Base-by-base conservation (phyloP, 2,888 invertebrate species). In the Lithophane semibrunnea region DNA sequence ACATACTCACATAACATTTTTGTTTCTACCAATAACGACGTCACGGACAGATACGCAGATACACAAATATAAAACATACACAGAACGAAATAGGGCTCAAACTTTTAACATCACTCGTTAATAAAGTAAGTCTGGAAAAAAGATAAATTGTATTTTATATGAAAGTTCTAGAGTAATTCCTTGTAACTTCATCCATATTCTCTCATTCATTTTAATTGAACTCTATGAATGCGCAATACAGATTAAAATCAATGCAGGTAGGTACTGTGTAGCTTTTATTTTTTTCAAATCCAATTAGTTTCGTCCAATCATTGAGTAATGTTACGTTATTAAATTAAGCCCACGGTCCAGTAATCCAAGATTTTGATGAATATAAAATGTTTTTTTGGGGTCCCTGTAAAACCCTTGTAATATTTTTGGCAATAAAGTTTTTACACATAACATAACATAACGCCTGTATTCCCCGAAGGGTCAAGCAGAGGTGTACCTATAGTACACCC, bases 241-340 rank as follows among this genome's bases (percentile, higher is more conserved):
- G 44, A 77, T 66, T 60, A 29, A 29, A 65, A 76, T 52, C 29
- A 61, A 75, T 42, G 4, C 10, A 65, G n/a, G n/a, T 24, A 47
- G 16, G 49, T 49, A 13, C 37, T 16, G 3, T 7, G 16, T 42
- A 42, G 42, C 49, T 77, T 77, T 29, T 54, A 18, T 52, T 44
- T 66, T 21, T 52, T 44, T 75, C 0, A 49, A 49, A 37, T 64
- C 44, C 61, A 78, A 61, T 77, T 61, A 54, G 21, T 68, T 54
- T 2, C 9, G 2, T 54, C 24, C 54, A 68, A 78, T 77, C n/a
- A 60, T 52, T 65, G 60, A 54, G n/a, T 42, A 77, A 47, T 49
- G 37, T 60, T 44, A 61, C 66, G 18, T 44, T 60, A 29, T 60
- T 66, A 63, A 52, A 37, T 78, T 21, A 37, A 61, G 24, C 0